Base-by-base conservation (phyloP, 2,888 invertebrate genomes). In the Xanthorhoe designata region DNA sequence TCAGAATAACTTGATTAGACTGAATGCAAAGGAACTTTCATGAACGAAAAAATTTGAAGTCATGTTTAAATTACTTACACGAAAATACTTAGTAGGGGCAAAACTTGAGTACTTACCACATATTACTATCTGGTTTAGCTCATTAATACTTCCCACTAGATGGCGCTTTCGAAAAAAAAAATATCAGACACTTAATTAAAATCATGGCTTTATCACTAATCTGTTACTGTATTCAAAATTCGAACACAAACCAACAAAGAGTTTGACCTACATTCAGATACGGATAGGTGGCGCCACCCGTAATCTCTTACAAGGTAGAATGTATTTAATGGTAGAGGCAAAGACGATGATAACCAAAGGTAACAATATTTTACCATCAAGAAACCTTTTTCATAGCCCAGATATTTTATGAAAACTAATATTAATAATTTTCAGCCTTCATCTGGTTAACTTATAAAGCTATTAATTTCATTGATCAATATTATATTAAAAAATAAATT, bases 191-290 rank as follows among this genome's bases (percentile, higher is more conserved):
- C 19, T 19, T 10, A 19, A 19, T 51, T 51, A 24, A 5, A 51
- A 24, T n/a, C n/a, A n/a, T n/a, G n/a, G n/a, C n/a, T n/a, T n/a
- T n/a, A n/a, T n/a, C n/a, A 4, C 24, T 52, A 32, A 52, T 15
- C 19, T 10, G 54, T 54, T 1, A 18, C 10, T 6, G 15, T 50
- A 7, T 18, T 55, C 4, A 13, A 58, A 66, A 54, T 38, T 54
- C 79, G 78, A 81, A 55, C 49, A 53, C 42, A 60, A 56, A 32
- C 38, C 57, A 61, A 29, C 53, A 57, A 61, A 66, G 47, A 60
- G 56, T 67, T 64, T 62, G 66, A 66, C 66, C 59, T 59, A 59
- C 62, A 61, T 66, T 66, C 54, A 15, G 18, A 2, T 53, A n/a
- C 50, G 52, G 29, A 51, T 54, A 64, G 64, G 58, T 54, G 58